A percentile compares a stretch with the other conserved stretches of the same genome.
Conservation (phyloP, 92 coral and sea anemone genomes). For the Umimayanthus kanabou region DNA sequence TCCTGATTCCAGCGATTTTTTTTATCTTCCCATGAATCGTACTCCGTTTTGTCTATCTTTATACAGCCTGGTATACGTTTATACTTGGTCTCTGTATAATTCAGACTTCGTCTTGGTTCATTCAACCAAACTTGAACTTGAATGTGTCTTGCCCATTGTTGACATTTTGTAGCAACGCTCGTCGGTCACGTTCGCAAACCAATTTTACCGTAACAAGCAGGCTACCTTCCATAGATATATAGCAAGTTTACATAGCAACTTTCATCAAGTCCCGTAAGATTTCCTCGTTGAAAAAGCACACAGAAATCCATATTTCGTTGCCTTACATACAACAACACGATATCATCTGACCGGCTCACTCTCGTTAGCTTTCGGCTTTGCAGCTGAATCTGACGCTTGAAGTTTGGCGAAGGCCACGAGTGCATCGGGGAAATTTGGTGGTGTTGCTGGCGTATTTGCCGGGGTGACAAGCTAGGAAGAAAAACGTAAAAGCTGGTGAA, state of each 20-base stretch:
- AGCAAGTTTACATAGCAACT: slow-evolving; percentile 31
- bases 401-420: slow-evolving; percentile 91
- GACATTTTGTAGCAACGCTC: slow-evolving; percentile 42
- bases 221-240: slow-evolving; percentile 31
- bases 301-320: slow-evolving; percentile 38
- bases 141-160: slow-evolving; percentile 42
- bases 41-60: slow-evolving; percentile 10
- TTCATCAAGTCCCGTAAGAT: slow-evolving; percentile 36
- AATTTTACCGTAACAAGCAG: slow-evolving; percentile 27
- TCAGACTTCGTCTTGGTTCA: slow-evolving; percentile 41
- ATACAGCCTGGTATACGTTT: slow-evolving; percentile 29
- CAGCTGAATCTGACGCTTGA: slow-evolving; percentile 83
- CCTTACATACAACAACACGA: slow-evolving; percentile 34
- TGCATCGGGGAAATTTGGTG: slow-evolving; percentile 99
- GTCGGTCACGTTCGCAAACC: slow-evolving; percentile 26
- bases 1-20: neutral
- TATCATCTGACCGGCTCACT: slow-evolving; percentile 82
- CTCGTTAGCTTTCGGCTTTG: slow-evolving; percentile 72
- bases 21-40: slow-evolving; percentile 3
- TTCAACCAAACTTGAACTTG: slow-evolving; percentile 23
- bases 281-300: slow-evolving; percentile 39
- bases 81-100: slow-evolving; percentile 4
- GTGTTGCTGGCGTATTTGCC: slow-evolving; percentile 99
- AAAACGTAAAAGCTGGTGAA: slow-evolving; percentile 23
- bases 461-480: slow-evolving; percentile 95